Evolutionary conservation across 2,888 invertebrate species (phyloP).

Genomic region (Germaria angustata): DNA sequence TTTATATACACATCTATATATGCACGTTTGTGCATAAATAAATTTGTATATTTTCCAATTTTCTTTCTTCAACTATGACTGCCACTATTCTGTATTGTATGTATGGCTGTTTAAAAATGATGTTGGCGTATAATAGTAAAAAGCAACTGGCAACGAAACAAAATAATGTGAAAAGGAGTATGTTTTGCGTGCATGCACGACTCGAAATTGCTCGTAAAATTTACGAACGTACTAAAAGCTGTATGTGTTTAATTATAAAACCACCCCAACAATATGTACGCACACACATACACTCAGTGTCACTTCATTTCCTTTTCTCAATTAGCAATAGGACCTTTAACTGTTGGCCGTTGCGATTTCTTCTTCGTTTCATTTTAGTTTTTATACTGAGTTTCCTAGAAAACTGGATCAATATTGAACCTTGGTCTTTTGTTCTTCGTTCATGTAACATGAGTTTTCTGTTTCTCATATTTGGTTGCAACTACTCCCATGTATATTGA

Average conservation of each 20-base stretch:
- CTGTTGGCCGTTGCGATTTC: conserved; percentile 1
- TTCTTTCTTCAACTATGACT: conserved; percentile 13
- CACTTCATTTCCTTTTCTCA: background rate
- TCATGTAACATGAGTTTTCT: background rate
- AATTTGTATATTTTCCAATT: conserved; percentile 4
- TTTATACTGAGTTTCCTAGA: conserved; percentile 39
- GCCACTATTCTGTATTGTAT: conserved; percentile 5
- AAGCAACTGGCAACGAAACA: conserved; percentile 59
- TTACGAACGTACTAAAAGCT: conserved; percentile 52
- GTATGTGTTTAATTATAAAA: conserved; percentile 37
- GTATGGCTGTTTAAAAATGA: conserved; percentile 44
- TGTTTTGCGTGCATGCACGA: conserved; percentile 64
- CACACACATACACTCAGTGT: background rate
- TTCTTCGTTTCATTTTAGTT: background rate
- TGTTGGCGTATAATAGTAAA: conserved; percentile 61
- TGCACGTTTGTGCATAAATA: background rate
- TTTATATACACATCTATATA: background rate
- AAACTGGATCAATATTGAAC: conserved; percentile 61
- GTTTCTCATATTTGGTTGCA: background rate
- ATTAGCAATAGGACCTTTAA: conserved; percentile 31
- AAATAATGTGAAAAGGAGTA: conserved; percentile 31
- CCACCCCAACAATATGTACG: conserved; percentile 6
- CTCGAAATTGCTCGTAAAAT: conserved; percentile 58
- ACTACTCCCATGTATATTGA: background rate
- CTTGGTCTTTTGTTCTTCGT: conserved; percentile 49